These are phyloP conservation scores for Puma concolor DNA, from an alignment of 2,113 vertebrate species.

Conservation along the genomic window DNA sequence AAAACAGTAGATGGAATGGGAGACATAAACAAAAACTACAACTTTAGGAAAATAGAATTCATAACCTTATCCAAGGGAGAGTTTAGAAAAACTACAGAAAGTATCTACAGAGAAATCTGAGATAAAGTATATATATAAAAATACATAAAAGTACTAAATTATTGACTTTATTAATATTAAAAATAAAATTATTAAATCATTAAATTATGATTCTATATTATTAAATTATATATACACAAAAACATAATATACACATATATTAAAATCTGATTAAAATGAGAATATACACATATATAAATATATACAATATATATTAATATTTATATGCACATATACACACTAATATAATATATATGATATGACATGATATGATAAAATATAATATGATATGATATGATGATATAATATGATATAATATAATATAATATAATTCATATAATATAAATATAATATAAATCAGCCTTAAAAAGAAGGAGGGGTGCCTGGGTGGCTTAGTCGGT, in stretches of 20 bases:
- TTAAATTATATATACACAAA: background rate
- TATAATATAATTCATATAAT: rapidly evolving
- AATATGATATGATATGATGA: too few relatives aligned
- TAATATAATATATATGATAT: too few relatives aligned
- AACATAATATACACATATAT: background rate
- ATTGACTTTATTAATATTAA: background rate
- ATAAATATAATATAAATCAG: background rate
- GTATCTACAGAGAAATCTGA: background rate
- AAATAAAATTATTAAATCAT: background rate
- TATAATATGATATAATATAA: too few relatives aligned
- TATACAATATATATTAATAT: background rate
- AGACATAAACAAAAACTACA: background rate
- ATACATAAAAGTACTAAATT: background rate
- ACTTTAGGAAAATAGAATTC: background rate
- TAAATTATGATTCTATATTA: background rate
- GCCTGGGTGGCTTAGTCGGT: too few relatives aligned
- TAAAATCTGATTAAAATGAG: too few relatives aligned
- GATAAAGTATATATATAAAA: background rate
- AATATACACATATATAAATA: background rate
- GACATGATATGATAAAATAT: too few relatives aligned
- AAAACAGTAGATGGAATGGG: background rate
- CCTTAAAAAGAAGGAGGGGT: background rate
- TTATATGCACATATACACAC: background rate
- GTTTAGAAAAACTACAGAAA: background rate
- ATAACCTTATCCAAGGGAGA: background rate